Evolutionary conservation across 2,888 invertebrate genomes (phyloP).

Genomic region (Trichopria drosophilae): DNA sequence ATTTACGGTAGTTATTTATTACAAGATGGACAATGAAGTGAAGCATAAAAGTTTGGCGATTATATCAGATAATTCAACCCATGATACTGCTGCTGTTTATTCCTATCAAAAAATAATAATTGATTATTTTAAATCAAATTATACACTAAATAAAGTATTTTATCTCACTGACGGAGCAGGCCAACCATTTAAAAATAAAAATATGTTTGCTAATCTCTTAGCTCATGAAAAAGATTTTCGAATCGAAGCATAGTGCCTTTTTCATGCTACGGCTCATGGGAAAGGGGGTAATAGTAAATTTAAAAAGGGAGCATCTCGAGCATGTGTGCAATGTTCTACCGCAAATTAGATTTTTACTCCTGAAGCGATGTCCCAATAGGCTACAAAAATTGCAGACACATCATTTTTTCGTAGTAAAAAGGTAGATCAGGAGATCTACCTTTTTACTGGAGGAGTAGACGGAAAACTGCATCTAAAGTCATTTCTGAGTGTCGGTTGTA

Average conservation of each 20-base stretch:
- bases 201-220: conserved; percentile 28
- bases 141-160: conserved; percentile 8
- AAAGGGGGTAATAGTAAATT: too few species aligned
- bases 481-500: too few species aligned
- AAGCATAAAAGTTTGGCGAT: conserved; percentile 27
- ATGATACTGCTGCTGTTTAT: conserved; percentile 28
- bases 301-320: too few species aligned
- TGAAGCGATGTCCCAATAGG: too few species aligned
- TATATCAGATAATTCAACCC: conserved; percentile 30
- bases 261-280: conserved; percentile 29
- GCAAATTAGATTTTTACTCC: too few species aligned
- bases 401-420: too few species aligned
- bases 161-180: conserved; percentile 28
- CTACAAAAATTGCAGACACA: too few species aligned
- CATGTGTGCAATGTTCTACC: conserved; percentile 8
- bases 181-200: conserved; percentile 28
- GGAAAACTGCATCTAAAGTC: too few species aligned
- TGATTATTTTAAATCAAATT: conserved; percentile 8
- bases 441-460: too few species aligned
- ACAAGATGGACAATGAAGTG: conserved; percentile 9
- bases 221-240: conserved; percentile 27
- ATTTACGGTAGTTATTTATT: conserved; percentile 30
- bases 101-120: conserved; percentile 7
- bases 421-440: too few species aligned
- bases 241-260: conserved; percentile 29